These are phyloP conservation scores for Micromys minutus DNA, from an alignment of 2,113 vertebrate species.

Conservation along the genomic window DNA sequence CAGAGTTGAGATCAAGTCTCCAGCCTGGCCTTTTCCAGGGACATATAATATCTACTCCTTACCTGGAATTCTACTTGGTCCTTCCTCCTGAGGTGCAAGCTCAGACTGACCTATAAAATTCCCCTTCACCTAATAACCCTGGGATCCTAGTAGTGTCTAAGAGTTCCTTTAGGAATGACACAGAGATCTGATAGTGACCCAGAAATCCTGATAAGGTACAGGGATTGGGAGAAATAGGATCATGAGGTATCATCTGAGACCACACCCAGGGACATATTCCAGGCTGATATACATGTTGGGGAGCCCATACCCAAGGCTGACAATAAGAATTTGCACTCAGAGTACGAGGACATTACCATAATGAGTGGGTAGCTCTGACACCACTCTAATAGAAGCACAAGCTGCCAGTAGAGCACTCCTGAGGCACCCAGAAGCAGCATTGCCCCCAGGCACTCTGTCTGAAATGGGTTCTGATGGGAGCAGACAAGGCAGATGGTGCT, in stretches of 20 bases:
- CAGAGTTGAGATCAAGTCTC: background rate
- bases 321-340: conserved; percentile 75
- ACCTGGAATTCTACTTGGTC: background rate
- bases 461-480: conserved; percentile 77
- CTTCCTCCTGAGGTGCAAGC: background rate
- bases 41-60: too few relatives aligned
- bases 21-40: background rate
- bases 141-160: background rate
- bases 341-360: conserved; percentile 76
- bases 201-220: background rate
- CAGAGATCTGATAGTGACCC: too few relatives aligned
- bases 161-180: background rate
- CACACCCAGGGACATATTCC: background rate
- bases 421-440: conserved; percentile 82
- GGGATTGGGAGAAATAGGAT: background rate
- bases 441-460: conserved; percentile 77
- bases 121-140: background rate
- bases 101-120: background rate
- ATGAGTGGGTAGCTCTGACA: conserved; percentile 80
- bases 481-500: conserved; percentile 83
- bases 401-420: conserved; percentile 83
- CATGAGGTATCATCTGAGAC: background rate
- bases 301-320: background rate
- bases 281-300: background rate
- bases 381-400: conserved; percentile 77